Conservation (phyloP, 2,888 invertebrate species). For the Hypomecis atomaria region DNA sequence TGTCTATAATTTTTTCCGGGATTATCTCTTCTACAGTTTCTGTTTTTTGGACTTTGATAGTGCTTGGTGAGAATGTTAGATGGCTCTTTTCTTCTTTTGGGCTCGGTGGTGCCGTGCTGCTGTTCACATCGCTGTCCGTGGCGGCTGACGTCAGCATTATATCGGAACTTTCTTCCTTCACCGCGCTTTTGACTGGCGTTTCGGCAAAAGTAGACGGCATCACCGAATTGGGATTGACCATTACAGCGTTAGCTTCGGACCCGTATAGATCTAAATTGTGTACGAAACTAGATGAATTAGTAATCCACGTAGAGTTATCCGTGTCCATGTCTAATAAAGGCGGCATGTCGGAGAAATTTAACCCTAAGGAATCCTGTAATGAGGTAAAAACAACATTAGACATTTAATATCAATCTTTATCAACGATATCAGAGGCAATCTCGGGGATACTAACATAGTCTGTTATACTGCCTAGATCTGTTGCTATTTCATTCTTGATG, state of each 20-base stretch:
- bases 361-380: slow-evolving; percentile 84
- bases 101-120: slow-evolving; percentile 81
- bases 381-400: not conserved
- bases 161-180: slow-evolving; percentile 80
- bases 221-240: slow-evolving; percentile 96
- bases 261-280: slow-evolving; percentile 88
- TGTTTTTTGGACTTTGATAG: slow-evolving; percentile 86
- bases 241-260: slow-evolving; percentile 89
- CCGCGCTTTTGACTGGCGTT: slow-evolving; percentile 75
- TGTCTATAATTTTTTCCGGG: slow-evolving; percentile 22
- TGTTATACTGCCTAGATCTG: slow-evolving; percentile 89
- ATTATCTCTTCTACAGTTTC: slow-evolving; percentile 64
- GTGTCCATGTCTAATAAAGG: slow-evolving; percentile 88
- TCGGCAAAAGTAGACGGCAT: slow-evolving; percentile 90
- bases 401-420: not conserved
- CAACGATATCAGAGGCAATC: not conserved
- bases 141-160: slow-evolving; percentile 76
- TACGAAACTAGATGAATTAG: slow-evolving; percentile 86
- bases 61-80: slow-evolving; percentile 88
- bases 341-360: slow-evolving; percentile 86
- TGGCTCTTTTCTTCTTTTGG: slow-evolving; percentile 89
- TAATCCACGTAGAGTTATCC: slow-evolving; percentile 85
- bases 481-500: slow-evolving; percentile 93
- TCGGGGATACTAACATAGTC: slow-evolving; percentile 80
- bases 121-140: slow-evolving; percentile 63